phyloP scores from a whole-genome alignment of 2,113 vertebrate species.

The Ceyx melanurus region DNA sequence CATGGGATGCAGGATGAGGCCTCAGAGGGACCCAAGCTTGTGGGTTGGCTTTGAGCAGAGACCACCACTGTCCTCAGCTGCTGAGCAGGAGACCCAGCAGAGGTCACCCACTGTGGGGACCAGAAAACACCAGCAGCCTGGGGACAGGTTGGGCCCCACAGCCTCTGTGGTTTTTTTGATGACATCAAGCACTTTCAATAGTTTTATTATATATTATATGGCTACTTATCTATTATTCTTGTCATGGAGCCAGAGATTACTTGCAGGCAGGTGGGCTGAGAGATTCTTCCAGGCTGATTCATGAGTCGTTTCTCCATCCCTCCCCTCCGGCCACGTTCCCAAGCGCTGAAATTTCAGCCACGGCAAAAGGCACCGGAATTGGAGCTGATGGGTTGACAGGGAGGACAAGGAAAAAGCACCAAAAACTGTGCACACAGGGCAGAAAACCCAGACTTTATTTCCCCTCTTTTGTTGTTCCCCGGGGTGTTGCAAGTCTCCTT shows the following conservation, averaged over 20 bases:
- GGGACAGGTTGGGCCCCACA: neutral
- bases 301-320: neutral
- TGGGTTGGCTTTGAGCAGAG: neutral
- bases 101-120: neutral
- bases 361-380: neutral
- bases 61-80: fast-evolving
- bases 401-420: constrained; percentile 7
- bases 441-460: constrained; percentile 21
- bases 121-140: neutral
- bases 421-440: neutral
- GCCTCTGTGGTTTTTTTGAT: constrained; percentile 18
- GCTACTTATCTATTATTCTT: constrained; percentile 58
- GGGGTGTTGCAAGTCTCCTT: constrained; percentile 33
- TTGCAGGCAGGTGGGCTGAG: constrained; percentile 2
- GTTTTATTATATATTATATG: constrained; percentile 44
- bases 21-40: neutral
- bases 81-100: neutral
- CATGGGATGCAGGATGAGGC: neutral
- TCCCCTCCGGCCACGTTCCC: neutral
- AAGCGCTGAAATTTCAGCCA: neutral
- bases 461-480: constrained; percentile 31
- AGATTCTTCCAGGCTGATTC: constrained; percentile 55
- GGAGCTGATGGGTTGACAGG: neutral
- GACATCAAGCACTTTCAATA: constrained; percentile 41
- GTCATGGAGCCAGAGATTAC: constrained; percentile 62